Evolutionary conservation across 2,113 vertebrate genomes (phyloP).

Genomic region (Nycticryphes semicollaris): DNA sequence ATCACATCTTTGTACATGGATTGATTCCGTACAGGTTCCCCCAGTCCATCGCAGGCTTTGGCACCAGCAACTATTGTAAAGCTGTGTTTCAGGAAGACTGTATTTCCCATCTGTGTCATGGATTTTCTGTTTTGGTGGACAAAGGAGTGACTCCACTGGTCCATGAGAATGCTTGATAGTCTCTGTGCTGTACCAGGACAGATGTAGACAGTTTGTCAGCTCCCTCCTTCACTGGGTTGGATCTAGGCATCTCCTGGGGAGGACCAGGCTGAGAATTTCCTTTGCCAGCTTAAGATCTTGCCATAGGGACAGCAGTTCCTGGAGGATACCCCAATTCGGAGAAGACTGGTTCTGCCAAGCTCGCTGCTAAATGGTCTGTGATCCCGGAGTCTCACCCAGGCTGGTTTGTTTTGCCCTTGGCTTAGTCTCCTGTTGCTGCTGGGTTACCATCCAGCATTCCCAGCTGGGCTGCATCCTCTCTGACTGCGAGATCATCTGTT

Average conservation of each 20-base stretch:
- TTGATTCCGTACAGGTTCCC: not conserved
- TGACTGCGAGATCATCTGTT: not conserved
- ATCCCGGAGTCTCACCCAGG: not conserved
- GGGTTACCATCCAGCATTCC: not conserved
- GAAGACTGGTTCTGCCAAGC: not conserved
- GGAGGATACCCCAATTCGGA: not conserved
- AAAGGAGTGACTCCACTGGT: not conserved
- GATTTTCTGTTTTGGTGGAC: not conserved
- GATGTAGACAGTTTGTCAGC: not conserved
- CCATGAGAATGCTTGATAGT: not conserved
- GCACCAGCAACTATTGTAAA: not conserved
- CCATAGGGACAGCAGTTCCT: not conserved
- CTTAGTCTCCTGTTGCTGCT: not conserved
- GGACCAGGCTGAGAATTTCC: not conserved
- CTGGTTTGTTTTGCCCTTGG: not conserved
- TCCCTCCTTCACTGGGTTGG: not conserved
- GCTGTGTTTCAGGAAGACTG: not conserved
- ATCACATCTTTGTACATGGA: not conserved
- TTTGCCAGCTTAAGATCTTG: not conserved
- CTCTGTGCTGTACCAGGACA: not conserved
- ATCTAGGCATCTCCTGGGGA: not conserved
- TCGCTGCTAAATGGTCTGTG: not conserved
- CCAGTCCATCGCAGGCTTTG: not conserved
- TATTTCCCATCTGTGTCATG: not conserved
- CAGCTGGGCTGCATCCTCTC: not conserved